Evolutionary conservation across 2,797 vertebrate genomes (phyloP).

Genomic region (Phaenicophaeus curvirostris): DNA sequence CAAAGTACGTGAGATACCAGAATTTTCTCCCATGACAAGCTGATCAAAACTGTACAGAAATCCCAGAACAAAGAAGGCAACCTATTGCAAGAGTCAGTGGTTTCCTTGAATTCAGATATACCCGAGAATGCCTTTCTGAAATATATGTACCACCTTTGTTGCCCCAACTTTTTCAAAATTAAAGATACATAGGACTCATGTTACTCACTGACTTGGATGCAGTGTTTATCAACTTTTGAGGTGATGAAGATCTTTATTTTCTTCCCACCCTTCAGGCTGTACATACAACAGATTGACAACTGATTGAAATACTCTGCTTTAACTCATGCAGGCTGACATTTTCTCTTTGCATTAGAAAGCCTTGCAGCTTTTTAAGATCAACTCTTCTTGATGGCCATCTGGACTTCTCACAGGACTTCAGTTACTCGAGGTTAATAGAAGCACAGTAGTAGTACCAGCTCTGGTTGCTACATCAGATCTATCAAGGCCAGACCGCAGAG

Average conservation of each 20-base stretch:
- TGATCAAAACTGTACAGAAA: background rate
- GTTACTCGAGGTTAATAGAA: background rate
- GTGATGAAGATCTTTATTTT: background rate
- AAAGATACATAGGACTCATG: background rate
- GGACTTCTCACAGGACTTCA: background rate
- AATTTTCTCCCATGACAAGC: background rate
- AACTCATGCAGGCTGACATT: background rate
- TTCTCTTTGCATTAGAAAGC: background rate
- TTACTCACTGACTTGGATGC: background rate
- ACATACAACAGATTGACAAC: background rate
- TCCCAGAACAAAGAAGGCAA: background rate
- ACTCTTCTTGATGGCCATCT: background rate
- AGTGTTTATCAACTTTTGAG: background rate
- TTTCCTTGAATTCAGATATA: background rate
- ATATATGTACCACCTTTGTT: background rate
- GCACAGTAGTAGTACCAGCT: background rate
- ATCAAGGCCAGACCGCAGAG: background rate
- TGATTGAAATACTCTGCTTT: background rate
- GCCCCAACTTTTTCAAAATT: background rate
- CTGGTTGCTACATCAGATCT: background rate
- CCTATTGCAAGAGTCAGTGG: background rate
- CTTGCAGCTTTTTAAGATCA: background rate
- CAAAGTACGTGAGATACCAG: background rate
- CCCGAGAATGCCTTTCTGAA: background rate
- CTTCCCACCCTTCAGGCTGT: background rate